Evolutionary conservation across 2,113 vertebrate species (phyloP).

Genomic region (Leptodactylus fuscus): DNA sequence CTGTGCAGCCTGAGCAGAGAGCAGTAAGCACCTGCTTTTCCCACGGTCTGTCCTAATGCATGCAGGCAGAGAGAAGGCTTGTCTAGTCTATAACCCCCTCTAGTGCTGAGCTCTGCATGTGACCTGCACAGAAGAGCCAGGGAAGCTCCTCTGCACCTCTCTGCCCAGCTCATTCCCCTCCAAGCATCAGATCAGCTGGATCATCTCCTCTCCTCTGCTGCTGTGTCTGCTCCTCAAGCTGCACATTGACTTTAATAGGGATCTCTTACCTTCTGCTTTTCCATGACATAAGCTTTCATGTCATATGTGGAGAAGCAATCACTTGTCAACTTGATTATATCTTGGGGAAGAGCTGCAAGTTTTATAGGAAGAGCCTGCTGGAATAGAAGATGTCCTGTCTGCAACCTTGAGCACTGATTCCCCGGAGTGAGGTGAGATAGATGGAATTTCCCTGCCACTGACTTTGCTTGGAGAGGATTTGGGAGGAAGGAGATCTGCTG

Average conservation of each 20-base stretch:
- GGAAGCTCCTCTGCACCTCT: conserved; percentile 52
- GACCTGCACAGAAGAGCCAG: conserved; percentile 52
- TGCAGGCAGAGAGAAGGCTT: conserved; percentile 50
- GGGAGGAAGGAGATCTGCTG: conserved; percentile 34
- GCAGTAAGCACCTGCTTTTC: conserved; percentile 44
- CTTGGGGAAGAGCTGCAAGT: neutral
- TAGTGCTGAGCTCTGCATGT: conserved; percentile 79
- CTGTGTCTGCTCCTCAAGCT: neutral
- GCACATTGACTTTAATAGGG: conserved; percentile 21
- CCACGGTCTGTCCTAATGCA: conserved; percentile 20
- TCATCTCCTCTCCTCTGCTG: conserved; percentile 7
- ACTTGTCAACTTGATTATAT: conserved; percentile 35
- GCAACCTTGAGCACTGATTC: conserved; percentile 47
- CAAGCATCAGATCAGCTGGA: conserved; percentile 41
- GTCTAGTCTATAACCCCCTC: conserved; percentile 87
- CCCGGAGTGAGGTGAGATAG: conserved; percentile 29
- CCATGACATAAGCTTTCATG: neutral
- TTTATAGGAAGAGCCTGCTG: conserved; percentile 9
- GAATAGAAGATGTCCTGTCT: conserved; percentile 40
- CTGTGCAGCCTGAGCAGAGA: conserved; percentile 37
- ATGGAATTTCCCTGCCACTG: conserved; percentile 34
- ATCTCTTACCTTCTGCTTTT: conserved; percentile 13
- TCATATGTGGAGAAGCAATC: conserved; percentile 15
- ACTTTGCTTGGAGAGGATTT: conserved; percentile 19
- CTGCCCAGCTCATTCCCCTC: conserved; percentile 27